Base-by-base conservation (phyloP, 2,888 invertebrate genomes). In the Saturnia pavonia region DNA sequence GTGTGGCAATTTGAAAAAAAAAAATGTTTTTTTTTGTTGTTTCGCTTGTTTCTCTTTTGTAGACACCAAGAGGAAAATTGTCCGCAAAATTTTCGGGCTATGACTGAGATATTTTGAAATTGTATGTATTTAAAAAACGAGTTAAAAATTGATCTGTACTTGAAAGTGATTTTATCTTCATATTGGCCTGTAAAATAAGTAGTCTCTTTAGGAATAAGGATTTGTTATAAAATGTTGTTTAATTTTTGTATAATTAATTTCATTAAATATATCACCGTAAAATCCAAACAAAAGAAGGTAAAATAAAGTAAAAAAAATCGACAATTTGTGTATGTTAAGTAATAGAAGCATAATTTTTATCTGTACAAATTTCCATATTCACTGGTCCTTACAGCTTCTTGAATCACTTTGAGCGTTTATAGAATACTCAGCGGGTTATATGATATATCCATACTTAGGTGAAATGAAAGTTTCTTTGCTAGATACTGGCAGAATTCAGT, bases 31-130 rank as follows among this genome's bases (percentile, higher is more conserved):
- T 54, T 25, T 67, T 68, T 8, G 54, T 9, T 51, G n/a, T 27
- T 7, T 43, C 43, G 34, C 4, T 16, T 16, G 16, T 67, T 27
- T 45, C 40, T 68, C 19, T 66, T 69, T 67, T 25, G 45, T 63
- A 14, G 45, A 19, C 9, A 34, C 48, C 16, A 8, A n/a, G 4
- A 71, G 63, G 75, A 75, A 78, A 81, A 77, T 72, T 75, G 80
- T 80, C 79, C 77, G 78, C 78, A 78, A 76, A 76, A n/a, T 78
- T 76, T 70, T 73, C 74, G 75, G 76, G 71, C 73, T 74, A 75
- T 75, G 80, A 83, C 83, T 85, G 83, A 84, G 67, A 70, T 42
- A 67, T 54, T 65, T 70, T 54, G 16, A 54, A 67, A 54, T 22
- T 54, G 25, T 51, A 67, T 70, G 16, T 54, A 54, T 66, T 43